A percentile compares a stretch with the other conserved stretches of the same genome.
phyloP scores from a whole-genome alignment of 2,113 vertebrate species.

The Mormyrus iriodes region DNA sequence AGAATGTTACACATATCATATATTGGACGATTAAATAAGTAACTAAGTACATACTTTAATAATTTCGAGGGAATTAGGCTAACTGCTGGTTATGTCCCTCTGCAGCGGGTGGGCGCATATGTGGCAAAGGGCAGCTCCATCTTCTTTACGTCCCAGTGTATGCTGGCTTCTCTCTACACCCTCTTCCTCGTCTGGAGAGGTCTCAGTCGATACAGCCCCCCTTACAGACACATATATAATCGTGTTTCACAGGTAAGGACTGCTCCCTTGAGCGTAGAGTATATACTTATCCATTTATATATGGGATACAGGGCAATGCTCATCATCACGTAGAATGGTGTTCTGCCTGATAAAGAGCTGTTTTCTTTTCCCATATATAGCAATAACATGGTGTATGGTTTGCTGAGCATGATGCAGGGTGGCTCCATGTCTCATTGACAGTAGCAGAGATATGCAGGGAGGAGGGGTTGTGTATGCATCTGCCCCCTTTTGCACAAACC shows the following conservation, averaged over 20 bases:
- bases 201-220: slow-evolving; percentile 45
- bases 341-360: background rate
- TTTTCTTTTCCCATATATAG: background rate
- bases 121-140: slow-evolving; percentile 49
- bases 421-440: background rate
- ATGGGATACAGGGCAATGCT: background rate
- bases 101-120: slow-evolving; percentile 45
- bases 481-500: background rate
- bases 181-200: slow-evolving; percentile 58
- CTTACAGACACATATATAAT: slow-evolving; percentile 43
- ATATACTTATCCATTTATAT: background rate
- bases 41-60: too few species aligned
- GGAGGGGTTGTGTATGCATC: background rate
- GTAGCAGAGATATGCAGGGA: background rate
- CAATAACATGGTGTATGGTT: background rate
- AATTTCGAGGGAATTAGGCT: too few species aligned
- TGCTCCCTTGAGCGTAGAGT: background rate
- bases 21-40: background rate
- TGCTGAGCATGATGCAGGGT: background rate
- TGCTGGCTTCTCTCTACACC: slow-evolving; percentile 48
- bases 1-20: background rate
- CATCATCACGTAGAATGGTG: background rate
- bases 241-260: slow-evolving; percentile 45
- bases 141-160: slow-evolving; percentile 43
- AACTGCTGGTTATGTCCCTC: background rate